Evolutionary conservation across 2,888 invertebrate species (phyloP), one percentile per base, ranked within the genome.

Genomic region (Parthenolecanium corni): DNA sequence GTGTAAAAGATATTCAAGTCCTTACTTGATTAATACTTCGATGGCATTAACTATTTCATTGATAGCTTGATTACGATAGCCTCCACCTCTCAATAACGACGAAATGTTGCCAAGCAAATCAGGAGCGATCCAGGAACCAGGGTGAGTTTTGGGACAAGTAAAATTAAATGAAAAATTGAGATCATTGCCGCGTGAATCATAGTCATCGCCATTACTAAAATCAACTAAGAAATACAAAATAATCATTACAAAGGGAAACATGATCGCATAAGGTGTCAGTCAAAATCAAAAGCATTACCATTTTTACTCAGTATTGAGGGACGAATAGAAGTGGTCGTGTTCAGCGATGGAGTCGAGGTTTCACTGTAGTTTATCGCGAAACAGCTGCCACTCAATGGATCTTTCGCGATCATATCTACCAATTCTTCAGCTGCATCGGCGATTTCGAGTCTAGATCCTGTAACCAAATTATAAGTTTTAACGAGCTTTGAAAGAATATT

Each of bases 111-210:
- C 23, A 18, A 49, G 20, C 23, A 49, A 5, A 23, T 49, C 21
- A 20, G 49, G 49, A 23, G 23, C 6, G 11, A 49, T 18, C 18
- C 14, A 49, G 14, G 23, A 14, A 49, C 21, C 21, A 21, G 9
- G 21, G 14, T 11, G 5, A 20, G 20, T 21, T 23, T 49, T 49
- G 23, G 49, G 49, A 21, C 20, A 49, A 20, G 20, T 49, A 9
- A 49, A 49, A 49, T 49, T 49, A 23, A 49, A 49, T 2, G 49
- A 49, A 20, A 49, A 49, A 20, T 21, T 49, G 23, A 49, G 49
- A 23, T 49, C 49, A 23, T 23, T 49, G 1, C 11, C 20, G 11
- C 49, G 49, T 16, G 16, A 18, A 23, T 49, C 49, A 6, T 12
- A 49, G 12, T 49, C 49, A 9, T 49, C 49, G 20, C 49, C 49